Evolutionary conservation across 2,888 invertebrate species (phyloP).

Genomic region (Perizoma affinitatum): DNA sequence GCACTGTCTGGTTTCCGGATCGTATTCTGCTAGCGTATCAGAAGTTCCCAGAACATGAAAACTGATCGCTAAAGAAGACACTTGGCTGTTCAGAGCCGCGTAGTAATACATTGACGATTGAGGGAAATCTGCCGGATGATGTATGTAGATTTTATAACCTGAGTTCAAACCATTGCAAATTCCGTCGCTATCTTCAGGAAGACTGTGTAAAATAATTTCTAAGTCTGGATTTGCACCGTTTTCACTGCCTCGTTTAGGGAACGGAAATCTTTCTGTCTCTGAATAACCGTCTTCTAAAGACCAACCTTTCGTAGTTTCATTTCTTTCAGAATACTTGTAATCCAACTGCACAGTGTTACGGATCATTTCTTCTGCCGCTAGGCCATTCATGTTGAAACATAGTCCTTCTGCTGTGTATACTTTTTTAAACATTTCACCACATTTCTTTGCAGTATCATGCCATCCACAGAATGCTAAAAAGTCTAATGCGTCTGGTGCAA

Average conservation of each 20-base stretch:
- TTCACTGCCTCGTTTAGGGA: slow-evolving; percentile 12
- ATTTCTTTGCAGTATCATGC: slow-evolving; percentile 10
- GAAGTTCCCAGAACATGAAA: slow-evolving; percentile 47
- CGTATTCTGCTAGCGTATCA: slow-evolving; percentile 39
- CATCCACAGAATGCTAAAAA: slow-evolving; percentile 27
- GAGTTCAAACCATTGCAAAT: slow-evolving; percentile 20
- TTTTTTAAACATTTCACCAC: slow-evolving; percentile 30
- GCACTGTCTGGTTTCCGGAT: slow-evolving; percentile 52
- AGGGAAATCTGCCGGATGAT: slow-evolving; percentile 59
- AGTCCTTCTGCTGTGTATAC: slow-evolving; percentile 54
- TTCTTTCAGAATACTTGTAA: slow-evolving; percentile 14
- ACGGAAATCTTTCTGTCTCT: background rate
- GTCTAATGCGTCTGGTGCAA: slow-evolving; percentile 29
- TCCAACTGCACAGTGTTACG: slow-evolving; percentile 17
- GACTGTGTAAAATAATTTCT: background rate
- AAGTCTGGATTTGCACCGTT: slow-evolving; percentile 11
- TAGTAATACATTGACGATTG: slow-evolving; percentile 20
- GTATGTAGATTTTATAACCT: slow-evolving; percentile 48
- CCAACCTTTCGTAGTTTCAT: slow-evolving; percentile 5
- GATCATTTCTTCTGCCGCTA: slow-evolving; percentile 51
- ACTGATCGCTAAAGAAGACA: slow-evolving; percentile 54
- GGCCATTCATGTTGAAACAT: slow-evolving; percentile 53
- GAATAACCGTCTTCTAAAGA: slow-evolving; percentile 10
- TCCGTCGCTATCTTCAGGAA: slow-evolving; percentile 29
- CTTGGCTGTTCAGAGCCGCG: slow-evolving; percentile 40